These are phyloP conservation scores for Pangasianodon gigas DNA, from an alignment of 2,113 vertebrate species.

Conservation along the genomic window DNA sequence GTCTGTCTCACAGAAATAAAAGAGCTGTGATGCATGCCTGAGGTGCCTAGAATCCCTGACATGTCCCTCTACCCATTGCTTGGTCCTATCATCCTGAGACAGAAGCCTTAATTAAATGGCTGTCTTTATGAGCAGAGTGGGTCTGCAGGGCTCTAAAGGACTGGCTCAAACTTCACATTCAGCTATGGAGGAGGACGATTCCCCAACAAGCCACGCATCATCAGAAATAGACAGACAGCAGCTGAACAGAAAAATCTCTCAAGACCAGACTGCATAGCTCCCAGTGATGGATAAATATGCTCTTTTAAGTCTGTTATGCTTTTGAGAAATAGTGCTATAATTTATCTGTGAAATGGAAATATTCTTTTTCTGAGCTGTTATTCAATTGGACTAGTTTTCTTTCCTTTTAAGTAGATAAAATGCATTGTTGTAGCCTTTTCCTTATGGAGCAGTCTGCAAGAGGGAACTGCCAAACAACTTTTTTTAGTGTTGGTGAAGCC, in stretches of 20 bases:
- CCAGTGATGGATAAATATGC: slow-evolving; percentile 26
- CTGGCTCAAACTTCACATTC: slow-evolving; percentile 25
- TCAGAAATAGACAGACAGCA: slow-evolving; percentile 15
- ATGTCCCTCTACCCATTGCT: background rate
- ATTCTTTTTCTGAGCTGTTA: slow-evolving; percentile 3
- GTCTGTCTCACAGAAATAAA: slow-evolving; percentile 2
- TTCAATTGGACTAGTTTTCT: slow-evolving; percentile 7
- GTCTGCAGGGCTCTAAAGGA: slow-evolving; percentile 33
- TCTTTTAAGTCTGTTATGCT: slow-evolving; percentile 5
- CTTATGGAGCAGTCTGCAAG: background rate
- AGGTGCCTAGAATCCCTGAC: slow-evolving; percentile 1
- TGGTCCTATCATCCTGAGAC: slow-evolving; percentile 6
- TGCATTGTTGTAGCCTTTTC: background rate
- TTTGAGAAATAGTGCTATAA: slow-evolving; percentile 21
- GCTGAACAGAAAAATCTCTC: slow-evolving; percentile 15
- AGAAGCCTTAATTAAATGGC: slow-evolving; percentile 30
- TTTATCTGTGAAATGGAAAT: background rate
- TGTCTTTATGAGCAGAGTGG: slow-evolving; percentile 14
- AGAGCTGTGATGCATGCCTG: background rate
- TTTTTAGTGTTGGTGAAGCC: background rate
- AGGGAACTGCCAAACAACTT: background rate
- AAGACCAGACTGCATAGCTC: slow-evolving; percentile 14
- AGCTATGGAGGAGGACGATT: slow-evolving; percentile 12
- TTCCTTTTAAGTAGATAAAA: background rate
- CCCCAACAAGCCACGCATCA: slow-evolving; percentile 7